phyloP scores from a whole-genome alignment of 2,797 vertebrate genomes.

The Pitangus sulphuratus region DNA sequence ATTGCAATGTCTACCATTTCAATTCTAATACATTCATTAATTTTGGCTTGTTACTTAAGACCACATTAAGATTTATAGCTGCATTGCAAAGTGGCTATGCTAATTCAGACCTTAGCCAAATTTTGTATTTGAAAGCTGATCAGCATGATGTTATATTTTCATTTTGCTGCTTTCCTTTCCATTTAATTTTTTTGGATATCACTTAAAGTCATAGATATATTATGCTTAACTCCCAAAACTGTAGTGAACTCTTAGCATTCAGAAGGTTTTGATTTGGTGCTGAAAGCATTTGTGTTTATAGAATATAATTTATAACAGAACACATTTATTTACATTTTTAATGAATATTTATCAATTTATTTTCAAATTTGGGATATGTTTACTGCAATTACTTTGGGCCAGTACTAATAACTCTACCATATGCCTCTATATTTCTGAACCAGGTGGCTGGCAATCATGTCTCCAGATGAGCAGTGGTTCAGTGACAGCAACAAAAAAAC shows the following conservation, averaged over 20 bases:
- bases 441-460: background rate
- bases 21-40: background rate
- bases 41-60: background rate
- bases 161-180: background rate
- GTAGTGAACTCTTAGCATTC: background rate
- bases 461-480: background rate
- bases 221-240: background rate
- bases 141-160: background rate
- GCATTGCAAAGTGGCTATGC: background rate
- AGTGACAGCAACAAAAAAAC: background rate
- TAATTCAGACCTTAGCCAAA: background rate
- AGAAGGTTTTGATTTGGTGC: background rate
- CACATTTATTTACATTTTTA: background rate
- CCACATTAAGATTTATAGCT: accelerated
- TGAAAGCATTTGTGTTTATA: background rate
- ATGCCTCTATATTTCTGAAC: conserved; percentile 16
- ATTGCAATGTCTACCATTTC: background rate
- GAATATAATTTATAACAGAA: background rate
- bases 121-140: background rate
- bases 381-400: background rate
- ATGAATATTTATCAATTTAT: background rate
- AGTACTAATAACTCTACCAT: conserved; percentile 12
- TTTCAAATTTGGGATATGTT: background rate
- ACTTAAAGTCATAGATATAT: background rate
- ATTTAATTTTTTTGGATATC: background rate